Evolutionary conservation across 2,888 invertebrate species (phyloP).

Genomic region (Incurvaria masculella): DNA sequence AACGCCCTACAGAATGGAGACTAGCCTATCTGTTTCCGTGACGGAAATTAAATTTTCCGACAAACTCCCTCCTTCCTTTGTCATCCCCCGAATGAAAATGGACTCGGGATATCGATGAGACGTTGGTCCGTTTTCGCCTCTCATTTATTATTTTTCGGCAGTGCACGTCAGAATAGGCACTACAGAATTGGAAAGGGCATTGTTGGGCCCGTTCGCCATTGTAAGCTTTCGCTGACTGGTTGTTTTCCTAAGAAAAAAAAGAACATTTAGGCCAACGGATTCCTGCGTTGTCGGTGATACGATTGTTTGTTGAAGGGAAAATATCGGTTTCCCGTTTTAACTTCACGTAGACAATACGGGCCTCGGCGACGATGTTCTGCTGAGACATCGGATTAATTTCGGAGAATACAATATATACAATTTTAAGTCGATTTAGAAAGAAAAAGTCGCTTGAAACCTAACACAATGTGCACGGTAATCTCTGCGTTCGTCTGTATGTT

Average conservation of each 20-base stretch:
- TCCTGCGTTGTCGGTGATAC: not conserved
- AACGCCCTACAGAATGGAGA: not conserved
- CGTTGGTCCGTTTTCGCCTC: not conserved
- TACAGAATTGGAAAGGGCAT: not conserved
- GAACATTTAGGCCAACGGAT: not conserved
- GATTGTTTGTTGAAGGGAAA: not conserved
- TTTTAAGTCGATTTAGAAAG: no score
- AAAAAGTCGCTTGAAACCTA: no score
- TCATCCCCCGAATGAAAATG: not conserved
- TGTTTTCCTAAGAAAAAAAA: not conserved
- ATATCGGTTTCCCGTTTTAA: not conserved
- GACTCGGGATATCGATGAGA: not conserved
- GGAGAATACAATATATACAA: no score
- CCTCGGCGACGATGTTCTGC: not conserved
- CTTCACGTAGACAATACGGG: not conserved
- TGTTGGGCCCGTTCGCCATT: not conserved
- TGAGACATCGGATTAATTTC: no score
- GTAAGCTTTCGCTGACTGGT: not conserved
- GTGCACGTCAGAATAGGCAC: not conserved
- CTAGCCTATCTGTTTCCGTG: not conserved
- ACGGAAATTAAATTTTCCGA: not conserved
- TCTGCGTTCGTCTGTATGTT: no score
- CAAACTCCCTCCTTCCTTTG: not conserved
- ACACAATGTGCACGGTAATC: no score
- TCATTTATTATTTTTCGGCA: not conserved